A percentile compares a stretch with the other conserved stretches of the same genome.
Evolutionary conservation across 2,888 invertebrate species (phyloP).

Genomic region (Xylota sylvarum): DNA sequence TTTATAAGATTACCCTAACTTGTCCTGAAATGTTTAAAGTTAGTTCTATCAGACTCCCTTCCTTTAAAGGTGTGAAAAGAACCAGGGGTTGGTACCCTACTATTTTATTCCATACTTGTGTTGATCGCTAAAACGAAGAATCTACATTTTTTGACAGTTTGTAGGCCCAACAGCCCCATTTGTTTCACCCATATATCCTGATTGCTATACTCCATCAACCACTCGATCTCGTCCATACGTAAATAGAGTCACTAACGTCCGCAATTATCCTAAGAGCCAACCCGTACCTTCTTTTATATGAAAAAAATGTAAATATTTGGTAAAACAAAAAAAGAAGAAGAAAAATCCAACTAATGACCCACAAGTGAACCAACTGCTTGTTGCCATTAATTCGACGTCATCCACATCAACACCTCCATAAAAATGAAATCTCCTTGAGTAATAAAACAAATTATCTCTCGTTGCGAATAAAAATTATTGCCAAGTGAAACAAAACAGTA

Average conservation of each 20-base stretch:
- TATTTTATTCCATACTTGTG: too few species aligned
- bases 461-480: conserved; percentile 22
- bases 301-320: conserved; percentile 22
- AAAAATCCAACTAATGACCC: conserved; percentile 29
- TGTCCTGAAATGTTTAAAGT: too few species aligned
- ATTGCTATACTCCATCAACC: background rate
- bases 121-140: too few species aligned
- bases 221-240: background rate
- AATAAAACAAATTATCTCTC: conserved; percentile 58
- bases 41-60: too few species aligned
- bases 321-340: background rate
- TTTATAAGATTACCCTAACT: too few species aligned
- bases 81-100: too few species aligned
- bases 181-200: background rate
- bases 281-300: background rate
- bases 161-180: too few species aligned
- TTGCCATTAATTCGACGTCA: conserved; percentile 25
- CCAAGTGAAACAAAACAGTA: conserved; percentile 3
- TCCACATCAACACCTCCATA: conserved; percentile 36
- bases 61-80: too few species aligned
- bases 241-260: conserved; percentile 26
- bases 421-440: conserved; percentile 52
- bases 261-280: conserved; percentile 18
- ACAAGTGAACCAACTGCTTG: conserved; percentile 36
- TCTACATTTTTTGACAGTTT: too few species aligned